phyloP scores from a whole-genome alignment of 2,797 vertebrate species.

The Clarias pachynema region DNA sequence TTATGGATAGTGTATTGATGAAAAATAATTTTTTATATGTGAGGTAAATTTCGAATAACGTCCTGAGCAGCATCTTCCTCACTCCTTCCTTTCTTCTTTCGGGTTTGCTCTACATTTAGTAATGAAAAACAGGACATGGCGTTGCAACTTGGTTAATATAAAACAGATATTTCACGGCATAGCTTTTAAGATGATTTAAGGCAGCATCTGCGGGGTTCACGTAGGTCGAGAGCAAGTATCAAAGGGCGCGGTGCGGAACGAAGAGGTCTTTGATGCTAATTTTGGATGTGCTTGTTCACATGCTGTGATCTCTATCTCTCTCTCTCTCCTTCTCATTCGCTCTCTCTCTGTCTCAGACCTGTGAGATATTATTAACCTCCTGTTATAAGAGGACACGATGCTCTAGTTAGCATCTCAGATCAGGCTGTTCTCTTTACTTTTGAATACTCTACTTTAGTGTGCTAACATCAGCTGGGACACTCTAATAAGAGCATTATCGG shows the following conservation, averaged over 20 bases:
- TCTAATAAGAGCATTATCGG: background rate
- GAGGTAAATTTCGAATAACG: background rate
- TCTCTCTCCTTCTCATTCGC: background rate
- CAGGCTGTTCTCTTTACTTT: background rate
- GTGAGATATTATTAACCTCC: slow-evolving; percentile 11
- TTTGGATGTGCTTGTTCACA: slow-evolving; percentile 38
- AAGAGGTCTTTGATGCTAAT: slow-evolving; percentile 50
- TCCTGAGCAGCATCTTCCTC: background rate
- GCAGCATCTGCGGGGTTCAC: slow-evolving; percentile 29
- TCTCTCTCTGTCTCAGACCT: background rate
- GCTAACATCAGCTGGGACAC: background rate
- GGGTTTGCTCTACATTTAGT: background rate
- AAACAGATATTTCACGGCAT: slow-evolving; percentile 25
- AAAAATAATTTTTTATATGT: background rate
- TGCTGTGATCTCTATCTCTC: slow-evolving; percentile 34
- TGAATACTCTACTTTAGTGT: background rate
- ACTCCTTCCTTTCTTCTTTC: background rate
- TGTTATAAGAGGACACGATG: background rate
- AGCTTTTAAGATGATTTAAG: slow-evolving; percentile 40
- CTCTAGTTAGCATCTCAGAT: slow-evolving; percentile 1
- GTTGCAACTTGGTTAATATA: slow-evolving; percentile 26
- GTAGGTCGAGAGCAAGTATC: slow-evolving; percentile 36
- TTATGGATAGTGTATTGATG: background rate
- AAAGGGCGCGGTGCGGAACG: slow-evolving; percentile 32
- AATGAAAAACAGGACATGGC: slow-evolving; percentile 1